A percentile compares a stretch with the other conserved stretches of the same genome.
Evolutionary conservation across 2,888 invertebrate species (phyloP).

Genomic region (Mesorhabditis belari): DNA sequence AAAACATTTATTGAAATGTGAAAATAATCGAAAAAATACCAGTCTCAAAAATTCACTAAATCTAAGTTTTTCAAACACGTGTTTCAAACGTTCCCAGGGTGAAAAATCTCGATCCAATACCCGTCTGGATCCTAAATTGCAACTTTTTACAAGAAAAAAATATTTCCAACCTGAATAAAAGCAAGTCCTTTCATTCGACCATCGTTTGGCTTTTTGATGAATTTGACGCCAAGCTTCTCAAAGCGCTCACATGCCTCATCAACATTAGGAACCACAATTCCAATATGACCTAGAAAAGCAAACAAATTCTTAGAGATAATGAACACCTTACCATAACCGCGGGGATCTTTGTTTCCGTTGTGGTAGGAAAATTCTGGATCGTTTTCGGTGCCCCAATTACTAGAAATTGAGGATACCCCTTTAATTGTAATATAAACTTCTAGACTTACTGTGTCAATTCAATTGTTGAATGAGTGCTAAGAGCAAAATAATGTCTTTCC

Average conservation of each 20-base stretch:
- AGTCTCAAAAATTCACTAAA: no score
- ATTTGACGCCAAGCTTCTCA: constrained; percentile 76
- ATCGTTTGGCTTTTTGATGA: constrained; percentile 80
- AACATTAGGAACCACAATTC: constrained; percentile 80
- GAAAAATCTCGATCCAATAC: constrained; percentile 89
- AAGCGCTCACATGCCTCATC: constrained; percentile 79
- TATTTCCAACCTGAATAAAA: constrained; percentile 66
- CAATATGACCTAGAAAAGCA: constrained; percentile 70
- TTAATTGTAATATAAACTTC: not conserved
- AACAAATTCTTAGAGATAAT: not conserved
- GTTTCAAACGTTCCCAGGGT: constrained; percentile 48
- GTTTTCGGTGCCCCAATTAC: constrained; percentile 89
- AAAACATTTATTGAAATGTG: no score
- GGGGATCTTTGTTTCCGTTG: constrained; percentile 80
- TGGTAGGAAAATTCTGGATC: constrained; percentile 79
- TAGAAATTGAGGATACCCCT: constrained; percentile 57
- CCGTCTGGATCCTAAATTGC: constrained; percentile 76
- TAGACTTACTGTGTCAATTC: constrained; percentile 80
- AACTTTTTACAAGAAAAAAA: not conserved
- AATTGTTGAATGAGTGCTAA: constrained; percentile 75
- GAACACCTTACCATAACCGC: constrained; percentile 68
- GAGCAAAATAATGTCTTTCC: constrained; percentile 70
- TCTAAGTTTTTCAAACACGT: no score
- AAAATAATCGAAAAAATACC: no score
- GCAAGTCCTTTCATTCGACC: constrained; percentile 67